Base-by-base conservation (phyloP, 2,797 vertebrate species). In the Schizothorax lantsangensis region DNA sequence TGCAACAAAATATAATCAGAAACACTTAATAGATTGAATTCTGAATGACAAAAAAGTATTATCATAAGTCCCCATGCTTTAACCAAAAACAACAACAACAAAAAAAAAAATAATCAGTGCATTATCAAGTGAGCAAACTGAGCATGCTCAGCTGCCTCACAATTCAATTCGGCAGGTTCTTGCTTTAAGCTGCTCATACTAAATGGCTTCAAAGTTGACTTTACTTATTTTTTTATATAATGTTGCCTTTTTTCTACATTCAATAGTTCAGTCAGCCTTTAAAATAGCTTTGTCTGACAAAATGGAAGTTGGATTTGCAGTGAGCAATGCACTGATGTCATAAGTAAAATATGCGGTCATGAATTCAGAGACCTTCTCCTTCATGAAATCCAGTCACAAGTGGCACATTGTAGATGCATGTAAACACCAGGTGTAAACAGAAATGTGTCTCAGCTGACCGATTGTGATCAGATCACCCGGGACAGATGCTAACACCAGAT, bases 251-350 rank as follows among this genome's bases (percentile, higher is more conserved):
- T 15, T 17, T 15, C 5, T 33, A 33, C 30, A 33, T 66, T 66
- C 26, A 33, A 33, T 66, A 33, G 14, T 66, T 66, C 14, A 66
- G 2, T 19, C 3, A 68, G 8, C 11, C 38, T 43, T 72, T 26
- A 26, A 73, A 73, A 45, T 73, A 45, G 6, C 23, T 15, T 45
- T 45, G 12, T 45, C 6, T n/a, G 11, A n/a, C 38, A 72, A 43
- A 72, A 73, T 73, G 71, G 12, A 45, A 73, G 40, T 72, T 45
- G 71, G 12, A 45, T 45, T 73, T 74, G 9, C n/a, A 64, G 59
- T 26, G 26, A 30, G 62, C 2, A 17, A 8, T 47, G 26, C 71
- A 47, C 14, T 73, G n/a, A 9, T 74, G n/a, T 73, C n/a, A 15
- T 26, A 73, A 47, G 6, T 73, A 23, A 43, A n/a, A 5, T n/a